Evolutionary conservation across 2,797 vertebrate genomes (phyloP).

Genomic region (Phylloscopus collybita): DNA sequence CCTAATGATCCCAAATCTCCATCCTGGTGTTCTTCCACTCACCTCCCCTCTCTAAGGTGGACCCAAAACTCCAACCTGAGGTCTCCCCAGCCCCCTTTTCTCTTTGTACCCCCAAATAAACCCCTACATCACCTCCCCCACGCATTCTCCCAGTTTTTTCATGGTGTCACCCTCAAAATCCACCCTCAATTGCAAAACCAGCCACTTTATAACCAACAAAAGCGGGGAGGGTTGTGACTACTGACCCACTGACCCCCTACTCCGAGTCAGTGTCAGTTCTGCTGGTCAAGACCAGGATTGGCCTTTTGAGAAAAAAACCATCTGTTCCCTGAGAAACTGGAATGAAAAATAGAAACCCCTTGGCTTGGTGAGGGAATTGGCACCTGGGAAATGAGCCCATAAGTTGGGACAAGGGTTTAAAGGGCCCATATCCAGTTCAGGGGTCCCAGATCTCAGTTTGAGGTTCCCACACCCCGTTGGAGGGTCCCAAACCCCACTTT

Average conservation of each 20-base stretch:
- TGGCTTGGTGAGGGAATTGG: background rate
- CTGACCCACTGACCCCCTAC: background rate
- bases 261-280: background rate
- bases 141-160: background rate
- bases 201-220: background rate
- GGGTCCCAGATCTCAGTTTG: background rate
- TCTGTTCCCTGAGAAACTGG: background rate
- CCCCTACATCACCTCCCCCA: rapidly evolving
- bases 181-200: background rate
- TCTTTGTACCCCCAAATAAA: background rate
- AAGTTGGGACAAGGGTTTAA: background rate
- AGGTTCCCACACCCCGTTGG: background rate
- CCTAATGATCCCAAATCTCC: background rate
- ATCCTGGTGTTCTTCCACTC: too few relatives aligned
- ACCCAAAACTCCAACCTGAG: background rate
- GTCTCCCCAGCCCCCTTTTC: background rate
- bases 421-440: background rate
- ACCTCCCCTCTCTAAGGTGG: background rate
- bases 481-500: background rate
- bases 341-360: background rate
- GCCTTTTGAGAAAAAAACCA: too few relatives aligned
- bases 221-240: background rate
- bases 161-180: background rate
- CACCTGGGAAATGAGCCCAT: too few relatives aligned
- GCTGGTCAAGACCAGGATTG: rapidly evolving